Percentiles rank a stretch among this genome's conserved stretches.
phyloP scores from a whole-genome alignment of 2,888 invertebrate genomes.

The Protonemura montana region DNA sequence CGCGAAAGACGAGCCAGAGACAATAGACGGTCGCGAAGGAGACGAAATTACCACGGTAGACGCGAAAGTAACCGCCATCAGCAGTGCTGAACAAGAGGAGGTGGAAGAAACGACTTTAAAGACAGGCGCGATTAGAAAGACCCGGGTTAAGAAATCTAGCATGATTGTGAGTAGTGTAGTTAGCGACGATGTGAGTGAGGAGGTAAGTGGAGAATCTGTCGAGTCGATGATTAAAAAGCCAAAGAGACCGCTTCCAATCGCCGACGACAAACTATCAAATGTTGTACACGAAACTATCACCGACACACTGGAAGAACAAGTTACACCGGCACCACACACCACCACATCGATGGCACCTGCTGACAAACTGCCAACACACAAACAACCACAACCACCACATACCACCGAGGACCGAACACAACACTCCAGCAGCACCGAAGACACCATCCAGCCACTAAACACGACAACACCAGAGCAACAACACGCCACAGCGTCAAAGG shows the following conservation, averaged over 20 bases:
- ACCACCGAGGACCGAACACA: conserved; percentile 25
- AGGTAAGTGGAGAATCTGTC: conserved; percentile 46
- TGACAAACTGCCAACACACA: conserved; percentile 36
- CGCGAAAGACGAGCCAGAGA: conserved; percentile 26
- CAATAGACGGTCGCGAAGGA: conserved; percentile 7
- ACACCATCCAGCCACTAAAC: conserved; percentile 42
- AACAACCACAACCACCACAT: background rate
- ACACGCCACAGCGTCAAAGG: conserved; percentile 48
- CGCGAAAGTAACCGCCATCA: conserved; percentile 35
- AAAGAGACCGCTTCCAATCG: conserved; percentile 48
- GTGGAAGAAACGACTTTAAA: conserved; percentile 29
- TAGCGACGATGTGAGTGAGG: conserved; percentile 47
- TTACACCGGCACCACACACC: conserved; percentile 30
- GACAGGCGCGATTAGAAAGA: conserved; percentile 41
- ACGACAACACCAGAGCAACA: conserved; percentile 45
- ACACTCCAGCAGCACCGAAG: conserved; percentile 21
- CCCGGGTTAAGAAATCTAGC: conserved; percentile 13
- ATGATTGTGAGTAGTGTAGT: background rate
- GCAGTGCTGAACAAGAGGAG: conserved; percentile 43
- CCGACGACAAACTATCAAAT: conserved; percentile 41
- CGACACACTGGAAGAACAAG: conserved; percentile 27
- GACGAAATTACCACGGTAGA: conserved; percentile 16
- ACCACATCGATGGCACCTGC: conserved; percentile 37
- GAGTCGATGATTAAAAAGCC: conserved; percentile 48
- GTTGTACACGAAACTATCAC: conserved; percentile 37